phyloP scores from a whole-genome alignment of 1,140 invertebrate genomes.

The Parasteatoda tepidariorum region DNA sequence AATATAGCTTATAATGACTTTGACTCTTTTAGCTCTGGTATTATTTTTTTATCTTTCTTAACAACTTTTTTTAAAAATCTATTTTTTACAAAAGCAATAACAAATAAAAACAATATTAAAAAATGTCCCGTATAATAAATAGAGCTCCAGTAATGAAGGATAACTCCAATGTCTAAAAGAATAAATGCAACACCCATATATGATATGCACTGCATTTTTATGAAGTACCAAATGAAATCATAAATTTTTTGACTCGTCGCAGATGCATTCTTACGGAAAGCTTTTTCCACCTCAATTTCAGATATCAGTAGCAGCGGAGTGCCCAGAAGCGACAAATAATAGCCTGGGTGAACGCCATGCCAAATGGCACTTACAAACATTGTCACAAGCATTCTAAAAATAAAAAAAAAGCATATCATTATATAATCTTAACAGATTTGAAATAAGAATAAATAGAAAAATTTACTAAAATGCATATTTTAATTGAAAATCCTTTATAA shows the following conservation, averaged over 20 bases:
- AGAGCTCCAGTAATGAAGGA: constrained; percentile 49
- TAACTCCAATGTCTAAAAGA: constrained; percentile 36
- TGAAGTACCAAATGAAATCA: constrained; percentile 46
- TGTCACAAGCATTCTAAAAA: constrained; percentile 36
- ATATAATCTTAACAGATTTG: too few relatives aligned
- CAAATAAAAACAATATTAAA: constrained; percentile 34
- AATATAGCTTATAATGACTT: not conserved
- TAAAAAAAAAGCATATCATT: not conserved
- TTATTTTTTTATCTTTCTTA: constrained; percentile 30
- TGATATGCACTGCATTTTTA: constrained; percentile 47
- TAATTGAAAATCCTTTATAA: not conserved
- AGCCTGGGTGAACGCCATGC: constrained; percentile 46
- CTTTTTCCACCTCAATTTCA: constrained; percentile 51
- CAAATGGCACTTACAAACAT: constrained; percentile 57
- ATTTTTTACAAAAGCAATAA: constrained; percentile 45
- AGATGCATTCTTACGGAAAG: constrained; percentile 37
- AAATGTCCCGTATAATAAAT: constrained; percentile 49
- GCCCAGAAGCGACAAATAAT: constrained; percentile 46
- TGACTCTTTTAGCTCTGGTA: constrained; percentile 17
- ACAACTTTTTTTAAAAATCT: not conserved
- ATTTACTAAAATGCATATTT: too few relatives aligned
- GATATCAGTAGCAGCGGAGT: constrained; percentile 42
- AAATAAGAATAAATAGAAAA: too few relatives aligned
- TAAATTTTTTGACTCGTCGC: constrained; percentile 2
- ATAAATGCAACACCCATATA: constrained; percentile 53